Conservation (phyloP, 2,888 invertebrate species). For the Ephialtes manifestator region DNA sequence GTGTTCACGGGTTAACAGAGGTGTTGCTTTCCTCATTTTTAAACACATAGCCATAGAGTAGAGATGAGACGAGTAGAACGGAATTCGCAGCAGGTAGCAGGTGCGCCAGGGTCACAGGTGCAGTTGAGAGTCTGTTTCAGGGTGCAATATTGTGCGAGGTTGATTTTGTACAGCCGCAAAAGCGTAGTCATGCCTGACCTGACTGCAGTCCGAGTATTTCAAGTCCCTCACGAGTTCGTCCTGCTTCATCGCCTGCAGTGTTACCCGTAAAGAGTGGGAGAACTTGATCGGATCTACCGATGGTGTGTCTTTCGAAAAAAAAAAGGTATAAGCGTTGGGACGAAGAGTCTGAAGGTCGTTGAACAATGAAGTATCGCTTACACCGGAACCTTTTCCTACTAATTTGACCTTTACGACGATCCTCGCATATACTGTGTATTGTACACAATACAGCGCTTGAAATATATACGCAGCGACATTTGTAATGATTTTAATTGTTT, state of each 20-base stretch:
- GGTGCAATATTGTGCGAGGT: conserved; percentile 57
- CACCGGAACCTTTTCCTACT: conserved; percentile 63
- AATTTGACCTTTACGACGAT: conserved; percentile 51
- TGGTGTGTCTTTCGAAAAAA: conserved; percentile 24
- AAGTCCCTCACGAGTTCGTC: conserved; percentile 18
- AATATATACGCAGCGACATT: conserved; percentile 6
- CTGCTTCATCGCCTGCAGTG: conserved; percentile 6
- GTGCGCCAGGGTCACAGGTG: conserved; percentile 67
- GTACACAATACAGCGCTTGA: conserved; percentile 7
- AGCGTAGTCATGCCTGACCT: conserved; percentile 53
- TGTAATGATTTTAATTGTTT: too few species aligned
- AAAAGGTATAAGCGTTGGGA: not conserved
- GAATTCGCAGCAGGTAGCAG: conserved; percentile 65
- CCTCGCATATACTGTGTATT: not conserved
- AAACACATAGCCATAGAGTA: not conserved
- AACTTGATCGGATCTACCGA: not conserved
- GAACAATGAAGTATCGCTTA: conserved; percentile 77
- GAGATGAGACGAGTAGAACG: conserved; percentile 24
- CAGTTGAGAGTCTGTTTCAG: conserved; percentile 28
- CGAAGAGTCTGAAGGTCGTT: conserved; percentile 23
- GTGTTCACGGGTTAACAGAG: not conserved
- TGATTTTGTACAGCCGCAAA: conserved; percentile 31
- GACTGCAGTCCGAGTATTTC: conserved; percentile 23
- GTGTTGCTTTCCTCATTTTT: not conserved
- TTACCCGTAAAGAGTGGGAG: not conserved